Conservation (phyloP, 2,797 vertebrate genomes). For the Rallus crepitans region DNA sequence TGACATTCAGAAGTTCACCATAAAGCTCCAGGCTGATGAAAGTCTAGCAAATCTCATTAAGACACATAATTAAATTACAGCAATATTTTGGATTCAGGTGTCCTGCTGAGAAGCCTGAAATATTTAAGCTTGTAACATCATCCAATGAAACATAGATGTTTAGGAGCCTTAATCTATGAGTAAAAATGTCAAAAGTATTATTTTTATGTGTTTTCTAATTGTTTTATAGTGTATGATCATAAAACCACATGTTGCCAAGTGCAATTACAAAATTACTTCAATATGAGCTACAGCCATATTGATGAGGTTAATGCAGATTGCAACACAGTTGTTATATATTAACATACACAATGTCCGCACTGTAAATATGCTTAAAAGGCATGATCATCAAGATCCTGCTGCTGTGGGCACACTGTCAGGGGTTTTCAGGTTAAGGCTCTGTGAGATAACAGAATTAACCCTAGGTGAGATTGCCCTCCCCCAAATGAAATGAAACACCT, state of each 20-base stretch:
- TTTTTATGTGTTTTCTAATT: slow-evolving; percentile 62
- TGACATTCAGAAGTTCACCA: neutral
- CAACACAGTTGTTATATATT: slow-evolving; percentile 26
- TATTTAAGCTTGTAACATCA: neutral
- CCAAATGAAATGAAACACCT: neutral
- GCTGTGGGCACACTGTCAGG: neutral
- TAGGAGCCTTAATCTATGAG: neutral
- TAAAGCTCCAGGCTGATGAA: neutral
- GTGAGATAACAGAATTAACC: neutral
- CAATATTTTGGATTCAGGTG: neutral
- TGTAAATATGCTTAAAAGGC: neutral
- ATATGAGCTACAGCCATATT: slow-evolving; percentile 53
- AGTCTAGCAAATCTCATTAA: neutral
- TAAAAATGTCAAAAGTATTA: slow-evolving; percentile 35
- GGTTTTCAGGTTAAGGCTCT: neutral
- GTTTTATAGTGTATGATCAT: slow-evolving; percentile 37
- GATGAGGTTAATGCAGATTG: slow-evolving; percentile 48
- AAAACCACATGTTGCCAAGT: slow-evolving; percentile 53
- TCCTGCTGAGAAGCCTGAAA: neutral
- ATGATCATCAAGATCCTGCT: neutral
- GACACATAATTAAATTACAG: neutral
- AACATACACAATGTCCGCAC: neutral
- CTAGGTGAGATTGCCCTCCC: neutral
- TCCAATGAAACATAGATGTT: neutral
- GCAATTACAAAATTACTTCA: slow-evolving; percentile 57